phyloP scores from a whole-genome alignment of 1,140 invertebrate genomes.

The Monomorium pharaonis region DNA sequence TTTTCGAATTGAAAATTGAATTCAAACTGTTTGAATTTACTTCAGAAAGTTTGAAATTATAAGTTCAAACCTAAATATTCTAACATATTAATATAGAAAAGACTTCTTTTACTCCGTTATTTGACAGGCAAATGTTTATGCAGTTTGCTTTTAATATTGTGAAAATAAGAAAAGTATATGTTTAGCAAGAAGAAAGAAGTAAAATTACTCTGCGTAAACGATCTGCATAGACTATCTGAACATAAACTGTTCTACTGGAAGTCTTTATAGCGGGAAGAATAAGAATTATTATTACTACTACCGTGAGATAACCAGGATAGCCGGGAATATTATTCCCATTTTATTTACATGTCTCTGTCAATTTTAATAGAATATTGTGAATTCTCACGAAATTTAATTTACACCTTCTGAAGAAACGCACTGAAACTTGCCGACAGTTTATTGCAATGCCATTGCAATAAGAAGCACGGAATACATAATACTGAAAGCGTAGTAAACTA shows the following conservation, averaged over 20 bases:
- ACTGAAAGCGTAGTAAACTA: slow-evolving; percentile 1
- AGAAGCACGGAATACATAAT: neutral
- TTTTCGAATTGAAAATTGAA: too few relatives aligned
- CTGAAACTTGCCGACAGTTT: slow-evolving; percentile 6
- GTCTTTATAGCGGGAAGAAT: neutral
- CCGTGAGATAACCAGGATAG: neutral
- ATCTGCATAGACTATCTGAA: neutral
- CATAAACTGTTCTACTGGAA: slow-evolving; percentile 1
- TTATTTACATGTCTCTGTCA: slow-evolving; percentile 42
- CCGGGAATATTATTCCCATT: slow-evolving; percentile 8
- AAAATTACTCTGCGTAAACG: neutral
- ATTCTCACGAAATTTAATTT: slow-evolving; percentile 29
- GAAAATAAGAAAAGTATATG: neutral
- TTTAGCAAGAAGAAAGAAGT: neutral
- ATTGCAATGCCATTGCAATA: neutral
- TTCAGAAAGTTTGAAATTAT: too few relatives aligned
- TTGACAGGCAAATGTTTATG: neutral
- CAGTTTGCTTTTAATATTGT: neutral
- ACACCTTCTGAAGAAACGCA: neutral
- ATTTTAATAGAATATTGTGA: slow-evolving; percentile 34
- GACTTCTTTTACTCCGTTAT: neutral
- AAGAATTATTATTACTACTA: slow-evolving; percentile 32
- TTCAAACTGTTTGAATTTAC: too few relatives aligned
- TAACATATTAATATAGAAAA: neutral
- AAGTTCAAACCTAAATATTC: too few relatives aligned